Percentiles rank a stretch among this genome's conserved stretches.
Conservation (phyloP, 2,888 invertebrate species). For the Metallyticus violacea region DNA sequence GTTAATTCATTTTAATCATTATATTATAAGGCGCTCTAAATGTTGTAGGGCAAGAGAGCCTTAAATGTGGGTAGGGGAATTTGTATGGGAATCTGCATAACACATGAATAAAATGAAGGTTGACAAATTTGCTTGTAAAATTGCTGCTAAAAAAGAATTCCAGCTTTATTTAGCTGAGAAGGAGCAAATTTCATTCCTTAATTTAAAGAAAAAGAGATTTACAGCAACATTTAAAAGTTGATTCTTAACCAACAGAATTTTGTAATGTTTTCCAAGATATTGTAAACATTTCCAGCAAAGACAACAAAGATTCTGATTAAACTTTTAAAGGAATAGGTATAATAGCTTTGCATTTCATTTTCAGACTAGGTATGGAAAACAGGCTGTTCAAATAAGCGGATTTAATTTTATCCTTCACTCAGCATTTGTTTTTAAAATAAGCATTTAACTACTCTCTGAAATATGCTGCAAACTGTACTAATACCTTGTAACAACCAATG, state of each 20-base stretch:
- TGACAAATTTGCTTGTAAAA: no score
- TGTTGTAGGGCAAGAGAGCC: no score
- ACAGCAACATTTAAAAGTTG: background rate
- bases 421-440: background rate
- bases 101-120: no score
- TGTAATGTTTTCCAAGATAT: background rate
- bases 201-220: background rate
- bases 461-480: background rate
- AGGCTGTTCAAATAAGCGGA: background rate
- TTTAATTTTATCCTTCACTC: background rate
- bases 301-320: background rate
- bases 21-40: no score
- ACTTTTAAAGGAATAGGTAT: background rate
- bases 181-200: background rate
- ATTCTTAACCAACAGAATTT: background rate
- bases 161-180: no score
- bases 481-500: no score
- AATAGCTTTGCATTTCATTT: background rate
- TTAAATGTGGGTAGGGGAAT: no score
- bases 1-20: no score
- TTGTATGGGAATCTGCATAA: no score
- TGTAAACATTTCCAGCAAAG: background rate
- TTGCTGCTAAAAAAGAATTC: no score
- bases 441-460: background rate
- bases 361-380: background rate